These are phyloP conservation scores for Cephus pulcher DNA, from an alignment of 2,888 invertebrate species.

Conservation along the genomic window DNA sequence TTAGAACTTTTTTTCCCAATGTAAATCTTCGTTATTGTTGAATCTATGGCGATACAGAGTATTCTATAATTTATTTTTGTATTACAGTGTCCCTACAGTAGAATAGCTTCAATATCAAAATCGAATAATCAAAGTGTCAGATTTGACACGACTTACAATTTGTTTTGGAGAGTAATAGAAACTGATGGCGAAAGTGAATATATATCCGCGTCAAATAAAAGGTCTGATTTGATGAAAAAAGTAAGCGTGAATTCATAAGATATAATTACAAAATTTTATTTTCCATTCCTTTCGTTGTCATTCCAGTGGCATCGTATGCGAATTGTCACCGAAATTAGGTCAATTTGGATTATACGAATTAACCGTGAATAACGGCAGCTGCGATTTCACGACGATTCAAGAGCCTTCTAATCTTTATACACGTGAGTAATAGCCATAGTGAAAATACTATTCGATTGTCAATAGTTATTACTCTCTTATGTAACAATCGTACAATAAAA, in stretches of 20 bases:
- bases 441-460: slow-evolving; percentile 22
- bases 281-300: slow-evolving; percentile 20
- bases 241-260: background rate
- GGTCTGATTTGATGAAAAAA: slow-evolving; percentile 29
- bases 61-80: slow-evolving; percentile 18
- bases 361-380: slow-evolving; percentile 68
- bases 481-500: background rate
- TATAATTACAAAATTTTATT: slow-evolving; percentile 22
- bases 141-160: slow-evolving; percentile 68
- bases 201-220: slow-evolving; percentile 59
- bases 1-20: slow-evolving; percentile 10
- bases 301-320: slow-evolving; percentile 72
- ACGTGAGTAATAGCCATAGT: slow-evolving; percentile 69
- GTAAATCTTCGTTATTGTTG: background rate
- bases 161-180: slow-evolving; percentile 71
- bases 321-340: slow-evolving; percentile 71
- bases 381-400: slow-evolving; percentile 70
- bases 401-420: slow-evolving; percentile 79
- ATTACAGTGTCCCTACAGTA: slow-evolving; percentile 75
- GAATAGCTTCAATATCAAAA: slow-evolving; percentile 65
- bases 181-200: slow-evolving; percentile 67
- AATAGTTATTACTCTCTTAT: slow-evolving; percentile 10
- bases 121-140: slow-evolving; percentile 64
- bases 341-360: slow-evolving; percentile 82
- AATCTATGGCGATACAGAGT: background rate